Evolutionary conservation across 2,797 vertebrate species (phyloP).

Genomic region (Acanthurus leucopareius): DNA sequence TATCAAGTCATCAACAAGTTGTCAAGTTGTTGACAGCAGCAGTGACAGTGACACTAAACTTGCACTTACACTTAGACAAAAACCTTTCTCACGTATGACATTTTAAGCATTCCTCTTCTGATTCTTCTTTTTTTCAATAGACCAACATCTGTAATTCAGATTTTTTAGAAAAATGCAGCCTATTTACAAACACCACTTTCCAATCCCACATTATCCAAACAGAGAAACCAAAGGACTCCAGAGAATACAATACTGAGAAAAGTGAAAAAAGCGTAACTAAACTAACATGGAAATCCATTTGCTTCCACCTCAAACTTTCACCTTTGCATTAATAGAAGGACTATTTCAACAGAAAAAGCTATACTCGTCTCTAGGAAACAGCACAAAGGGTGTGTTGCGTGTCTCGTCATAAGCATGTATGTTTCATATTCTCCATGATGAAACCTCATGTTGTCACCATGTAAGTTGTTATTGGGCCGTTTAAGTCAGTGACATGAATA

Average conservation of each 20-base stretch:
- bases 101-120: not conserved
- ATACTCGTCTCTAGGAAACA: not conserved
- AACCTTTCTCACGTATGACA: conserved; percentile 4
- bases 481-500: conserved; percentile 39
- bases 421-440: conserved; percentile 65
- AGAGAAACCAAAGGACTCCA: conserved; percentile 12
- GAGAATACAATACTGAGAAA: not conserved
- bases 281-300: not conserved
- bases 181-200: conserved; percentile 19
- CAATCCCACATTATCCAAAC: not conserved
- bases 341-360: not conserved
- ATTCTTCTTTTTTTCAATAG: conserved; percentile 2
- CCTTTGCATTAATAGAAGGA: not conserved
- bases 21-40: conserved; percentile 29
- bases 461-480: conserved; percentile 40
- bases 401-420: not conserved
- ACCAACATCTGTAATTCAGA: not conserved
- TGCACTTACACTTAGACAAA: not conserved
- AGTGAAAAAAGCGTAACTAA: not conserved
- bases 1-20: conserved; percentile 37
- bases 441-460: conserved; percentile 39
- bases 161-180: not conserved
- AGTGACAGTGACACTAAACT: not conserved
- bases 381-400: not conserved
- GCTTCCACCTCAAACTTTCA: not conserved